phyloP scores from a whole-genome alignment of 2,113 vertebrate genomes.

The Laticauda colubrina region DNA sequence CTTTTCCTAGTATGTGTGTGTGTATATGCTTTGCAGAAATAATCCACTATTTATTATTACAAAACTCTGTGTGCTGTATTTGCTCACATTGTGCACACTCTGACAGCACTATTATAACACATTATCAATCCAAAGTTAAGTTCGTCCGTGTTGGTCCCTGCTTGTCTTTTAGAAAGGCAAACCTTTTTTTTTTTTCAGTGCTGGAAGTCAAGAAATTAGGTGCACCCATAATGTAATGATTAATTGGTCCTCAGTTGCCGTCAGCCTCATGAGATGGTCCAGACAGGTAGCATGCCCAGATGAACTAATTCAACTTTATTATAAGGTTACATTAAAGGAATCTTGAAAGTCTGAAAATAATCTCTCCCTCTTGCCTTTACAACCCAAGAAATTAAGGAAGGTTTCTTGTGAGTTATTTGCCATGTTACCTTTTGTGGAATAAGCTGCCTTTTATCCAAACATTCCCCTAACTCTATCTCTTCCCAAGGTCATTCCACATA shows the following conservation, averaged over 20 bases:
- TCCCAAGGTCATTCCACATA: background rate
- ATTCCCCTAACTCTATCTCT: background rate
- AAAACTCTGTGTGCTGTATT: too few species aligned
- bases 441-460: background rate
- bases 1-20: too few species aligned
- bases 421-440: background rate
- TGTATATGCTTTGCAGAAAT: too few species aligned
- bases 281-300: background rate
- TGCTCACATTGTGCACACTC: too few species aligned
- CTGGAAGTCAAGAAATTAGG: background rate
- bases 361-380: background rate
- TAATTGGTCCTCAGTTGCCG: background rate
- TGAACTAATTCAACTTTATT: background rate
- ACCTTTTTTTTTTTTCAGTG: background rate
- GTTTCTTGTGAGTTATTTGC: background rate
- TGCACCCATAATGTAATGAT: background rate
- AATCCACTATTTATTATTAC: too few species aligned
- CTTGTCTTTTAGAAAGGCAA: background rate
- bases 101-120: background rate
- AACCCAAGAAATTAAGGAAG: background rate
- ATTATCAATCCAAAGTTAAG: background rate
- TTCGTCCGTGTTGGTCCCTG: background rate
- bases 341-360: too few species aligned
- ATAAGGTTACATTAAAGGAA: background rate
- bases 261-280: background rate